Evolutionary conservation across 2,797 vertebrate genomes (phyloP).

Genomic region (Naso thynnoides): DNA sequence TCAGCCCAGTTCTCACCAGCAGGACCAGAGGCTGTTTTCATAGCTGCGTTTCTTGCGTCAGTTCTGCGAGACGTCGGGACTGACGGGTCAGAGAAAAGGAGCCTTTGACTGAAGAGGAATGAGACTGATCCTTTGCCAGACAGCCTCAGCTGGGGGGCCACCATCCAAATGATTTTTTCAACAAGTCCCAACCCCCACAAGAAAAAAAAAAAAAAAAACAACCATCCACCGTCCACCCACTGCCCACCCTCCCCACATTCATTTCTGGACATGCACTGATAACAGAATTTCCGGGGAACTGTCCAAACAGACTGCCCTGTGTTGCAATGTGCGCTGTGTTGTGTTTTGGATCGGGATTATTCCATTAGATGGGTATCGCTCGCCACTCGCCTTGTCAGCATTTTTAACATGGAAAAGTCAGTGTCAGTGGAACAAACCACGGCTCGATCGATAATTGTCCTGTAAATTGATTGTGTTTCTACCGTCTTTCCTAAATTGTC

Average conservation of each 20-base stretch:
- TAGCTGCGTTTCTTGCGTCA: slow-evolving; percentile 71
- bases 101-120: slow-evolving; percentile 70
- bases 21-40: slow-evolving; percentile 75
- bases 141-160: slow-evolving; percentile 71
- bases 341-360: slow-evolving; percentile 47
- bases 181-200: slow-evolving; percentile 44
- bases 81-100: slow-evolving; percentile 74
- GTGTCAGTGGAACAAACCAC: slow-evolving; percentile 44
- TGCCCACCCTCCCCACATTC: slow-evolving; percentile 50
- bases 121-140: slow-evolving; percentile 82
- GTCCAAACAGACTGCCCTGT: slow-evolving; percentile 61
- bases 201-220: too few species aligned
- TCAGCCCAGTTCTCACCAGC: slow-evolving; percentile 80
- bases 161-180: slow-evolving; percentile 67
- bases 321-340: slow-evolving; percentile 32
- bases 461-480: slow-evolving; percentile 53
- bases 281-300: slow-evolving; percentile 69
- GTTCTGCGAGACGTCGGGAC: slow-evolving; percentile 66
- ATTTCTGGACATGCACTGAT: slow-evolving; percentile 72
- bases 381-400: slow-evolving; percentile 49
- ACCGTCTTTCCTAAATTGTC: slow-evolving; percentile 43
- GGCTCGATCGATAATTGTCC: slow-evolving; percentile 41
- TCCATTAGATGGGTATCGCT: slow-evolving; percentile 46
- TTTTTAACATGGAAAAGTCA: slow-evolving; percentile 37
- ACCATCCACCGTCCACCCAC: slow-evolving; percentile 42